Base-by-base conservation (phyloP, 1,140 invertebrate species). In the Papilio glaucus region DNA sequence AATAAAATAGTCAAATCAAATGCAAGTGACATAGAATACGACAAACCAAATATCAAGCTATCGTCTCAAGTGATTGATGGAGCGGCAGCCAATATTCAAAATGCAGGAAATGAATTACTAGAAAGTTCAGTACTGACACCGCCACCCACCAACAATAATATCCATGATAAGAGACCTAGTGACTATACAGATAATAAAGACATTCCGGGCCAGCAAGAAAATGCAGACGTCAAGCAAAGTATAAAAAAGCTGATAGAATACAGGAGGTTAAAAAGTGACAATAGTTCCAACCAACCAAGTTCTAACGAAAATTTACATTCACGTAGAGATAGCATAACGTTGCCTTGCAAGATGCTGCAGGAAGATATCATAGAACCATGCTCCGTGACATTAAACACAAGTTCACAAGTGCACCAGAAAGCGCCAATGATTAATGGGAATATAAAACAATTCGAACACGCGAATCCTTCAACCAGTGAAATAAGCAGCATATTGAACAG, bases 201-300 rank as follows among this genome's bases (percentile, higher is more conserved):
- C 7, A n/a, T 26, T 68, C 38, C 15, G 4, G 10, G 0, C 39
- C 18, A 45, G 21, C 63, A 45, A 45, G 71, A 77, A 7, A 79
- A 72, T 21, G 81, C 85, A 41, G 70, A 79, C 18, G 82, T 87
- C 0, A 92, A 85, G 57, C 78, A 80, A 45, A 84, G 81, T 72
- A 81, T 90, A 68, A 80, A 80, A 53, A 82, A 82, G 61, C 75
- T 92, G 8, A 68, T 92, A 33, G 80, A 86, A 38, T 87, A 83
- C 65, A 83, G 88, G 61, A 45, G 45, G 15, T 53, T 69, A 53
- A 69, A 69, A 29, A 33, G 65, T 78, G 21, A 57, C 42, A 12
- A 42, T 76, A 68, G 33, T 45, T 26, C 15, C 70, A 77, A 72
- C 63, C 63, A 33, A 15, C 61, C 39, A 38, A 21, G 15, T 21